These are phyloP conservation scores for Macropis europaea DNA, from an alignment of 2,888 invertebrate genomes.

Conservation along the genomic window DNA sequence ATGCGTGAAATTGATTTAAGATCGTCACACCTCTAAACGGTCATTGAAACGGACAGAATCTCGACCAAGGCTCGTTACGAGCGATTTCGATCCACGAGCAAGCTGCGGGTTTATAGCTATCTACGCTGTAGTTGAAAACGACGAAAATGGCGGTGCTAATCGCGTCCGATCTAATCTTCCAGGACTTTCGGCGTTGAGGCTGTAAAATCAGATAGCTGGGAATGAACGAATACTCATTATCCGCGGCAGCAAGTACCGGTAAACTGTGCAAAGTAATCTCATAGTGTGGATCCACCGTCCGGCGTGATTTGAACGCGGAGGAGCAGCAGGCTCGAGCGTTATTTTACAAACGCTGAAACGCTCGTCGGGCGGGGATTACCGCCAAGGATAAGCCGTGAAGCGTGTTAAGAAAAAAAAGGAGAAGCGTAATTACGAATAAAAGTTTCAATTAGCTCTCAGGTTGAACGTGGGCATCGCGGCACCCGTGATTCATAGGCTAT, in stretches of 20 bases:
- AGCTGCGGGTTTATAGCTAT: conserved; percentile 13
- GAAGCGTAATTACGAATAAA: conserved; percentile 63
- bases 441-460: conserved; percentile 64
- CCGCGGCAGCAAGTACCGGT: conserved; percentile 24
- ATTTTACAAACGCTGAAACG: conserved; percentile 37
- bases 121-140: conserved; percentile 21
- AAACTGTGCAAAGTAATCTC: conserved; percentile 43
- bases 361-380: conserved; percentile 13
- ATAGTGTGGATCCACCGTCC: conserved; percentile 19
- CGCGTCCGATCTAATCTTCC: conserved; percentile 35
- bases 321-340: no score
- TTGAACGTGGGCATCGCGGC: conserved; percentile 50
- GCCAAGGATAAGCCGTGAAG: conserved; percentile 15
- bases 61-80: conserved; percentile 16
- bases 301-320: no score
- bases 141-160: conserved; percentile 40
- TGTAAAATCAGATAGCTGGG: conserved; percentile 38
- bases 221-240: conserved; percentile 39
- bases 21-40: conserved; percentile 38
- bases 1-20: conserved; percentile 60
- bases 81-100: neutral
- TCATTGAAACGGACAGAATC: conserved; percentile 30
- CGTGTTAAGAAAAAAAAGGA: conserved; percentile 30
- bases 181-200: conserved; percentile 13
- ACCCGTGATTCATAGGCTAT: conserved; percentile 62